A percentile compares a stretch with the other conserved stretches of the same genome.
Evolutionary conservation across 2,797 vertebrate species (phyloP).

Genomic region (Accipiter badius): DNA sequence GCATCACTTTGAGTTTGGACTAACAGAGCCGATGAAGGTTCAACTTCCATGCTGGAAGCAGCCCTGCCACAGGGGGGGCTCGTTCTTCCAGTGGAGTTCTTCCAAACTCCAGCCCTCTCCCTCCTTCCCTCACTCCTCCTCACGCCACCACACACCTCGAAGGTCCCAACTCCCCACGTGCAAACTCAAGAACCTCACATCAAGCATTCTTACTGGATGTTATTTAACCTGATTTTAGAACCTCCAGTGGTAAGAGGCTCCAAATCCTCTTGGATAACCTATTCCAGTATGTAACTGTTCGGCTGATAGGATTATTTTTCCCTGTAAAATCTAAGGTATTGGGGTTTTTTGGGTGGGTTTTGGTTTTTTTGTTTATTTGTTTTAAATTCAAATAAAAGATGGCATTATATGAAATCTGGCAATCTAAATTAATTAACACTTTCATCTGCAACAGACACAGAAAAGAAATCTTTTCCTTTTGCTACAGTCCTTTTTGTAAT

Average conservation of each 20-base stretch:
- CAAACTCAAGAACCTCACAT: background rate
- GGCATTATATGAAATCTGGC: background rate
- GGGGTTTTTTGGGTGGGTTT: rapidly evolving
- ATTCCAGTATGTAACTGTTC: background rate
- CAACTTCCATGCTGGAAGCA: background rate
- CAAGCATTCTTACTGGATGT: background rate
- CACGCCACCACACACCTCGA: background rate
- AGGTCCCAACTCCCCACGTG: background rate
- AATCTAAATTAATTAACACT: background rate
- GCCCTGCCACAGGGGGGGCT: background rate
- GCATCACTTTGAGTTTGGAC: background rate
- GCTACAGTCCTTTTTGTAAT: background rate
- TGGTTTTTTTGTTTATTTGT: background rate
- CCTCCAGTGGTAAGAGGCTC: background rate
- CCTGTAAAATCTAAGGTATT: background rate
- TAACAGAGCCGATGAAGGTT: background rate
- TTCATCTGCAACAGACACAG: background rate
- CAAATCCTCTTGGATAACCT: background rate
- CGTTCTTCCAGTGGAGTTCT: background rate
- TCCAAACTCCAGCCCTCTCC: too few relatives aligned
- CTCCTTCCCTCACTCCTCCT: background rate
- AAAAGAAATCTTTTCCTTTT: background rate
- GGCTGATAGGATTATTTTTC: background rate
- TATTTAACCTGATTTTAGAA: background rate
- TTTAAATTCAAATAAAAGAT: background rate